phyloP scores from a whole-genome alignment of 1,140 invertebrate genomes.

The Vanessa tameamea region DNA sequence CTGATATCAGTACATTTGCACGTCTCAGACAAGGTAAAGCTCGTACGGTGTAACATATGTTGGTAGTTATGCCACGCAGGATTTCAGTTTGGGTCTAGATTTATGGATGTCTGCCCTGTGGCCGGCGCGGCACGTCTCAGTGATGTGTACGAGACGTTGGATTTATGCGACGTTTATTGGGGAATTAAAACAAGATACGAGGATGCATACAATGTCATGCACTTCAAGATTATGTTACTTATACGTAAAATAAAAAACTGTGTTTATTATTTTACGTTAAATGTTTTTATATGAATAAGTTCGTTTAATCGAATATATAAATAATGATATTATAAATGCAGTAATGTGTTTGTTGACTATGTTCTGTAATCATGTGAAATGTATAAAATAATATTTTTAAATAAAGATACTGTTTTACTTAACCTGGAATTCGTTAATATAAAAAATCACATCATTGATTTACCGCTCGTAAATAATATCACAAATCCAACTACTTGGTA shows the following conservation, averaged over 20 bases:
- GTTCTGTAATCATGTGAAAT: too few relatives aligned
- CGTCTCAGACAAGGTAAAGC: slow-evolving; percentile 27
- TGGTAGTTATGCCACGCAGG: slow-evolving; percentile 28
- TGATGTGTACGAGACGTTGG: slow-evolving; percentile 47
- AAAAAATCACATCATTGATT: too few relatives aligned
- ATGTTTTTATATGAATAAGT: too few relatives aligned
- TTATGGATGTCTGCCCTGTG: slow-evolving; percentile 35
- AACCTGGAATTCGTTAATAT: too few relatives aligned
- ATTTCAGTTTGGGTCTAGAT: slow-evolving; percentile 34
- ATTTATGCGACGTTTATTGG: slow-evolving; percentile 66
- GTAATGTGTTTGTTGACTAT: too few relatives aligned
- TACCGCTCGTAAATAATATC: too few relatives aligned
- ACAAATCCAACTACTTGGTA: too few relatives aligned
- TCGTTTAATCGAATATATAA: too few relatives aligned
- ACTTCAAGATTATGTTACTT: not conserved
- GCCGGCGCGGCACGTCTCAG: slow-evolving; percentile 46
- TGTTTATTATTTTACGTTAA: too few relatives aligned
- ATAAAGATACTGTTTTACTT: too few relatives aligned
- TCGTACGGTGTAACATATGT: slow-evolving; percentile 32
- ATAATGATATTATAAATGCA: too few relatives aligned
- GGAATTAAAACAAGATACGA: slow-evolving; percentile 46
- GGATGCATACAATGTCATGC: slow-evolving; percentile 1
- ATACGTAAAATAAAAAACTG: not conserved
- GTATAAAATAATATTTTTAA: too few relatives aligned
- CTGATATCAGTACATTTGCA: slow-evolving; percentile 18